A percentile compares a stretch with the other conserved stretches of the same genome.
These are phyloP conservation scores for Selenia dentaria DNA, from an alignment of 2,888 invertebrate species.

Conservation along the genomic window DNA sequence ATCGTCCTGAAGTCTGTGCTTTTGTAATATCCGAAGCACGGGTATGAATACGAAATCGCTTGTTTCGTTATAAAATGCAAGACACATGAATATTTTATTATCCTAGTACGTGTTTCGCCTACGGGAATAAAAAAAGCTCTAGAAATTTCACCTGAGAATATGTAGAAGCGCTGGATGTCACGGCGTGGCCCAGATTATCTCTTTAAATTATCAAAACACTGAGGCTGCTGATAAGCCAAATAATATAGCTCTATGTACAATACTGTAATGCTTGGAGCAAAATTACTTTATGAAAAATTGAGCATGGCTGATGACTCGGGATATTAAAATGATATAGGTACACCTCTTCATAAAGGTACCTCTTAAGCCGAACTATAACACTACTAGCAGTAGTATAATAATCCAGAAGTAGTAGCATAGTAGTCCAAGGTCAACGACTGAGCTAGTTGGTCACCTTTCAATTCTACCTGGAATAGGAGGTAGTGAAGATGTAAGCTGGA, in stretches of 20 bases:
- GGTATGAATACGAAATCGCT: slow-evolving; percentile 26
- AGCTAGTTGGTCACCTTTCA: no score
- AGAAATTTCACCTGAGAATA: slow-evolving; percentile 28
- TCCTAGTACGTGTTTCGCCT: slow-evolving; percentile 45
- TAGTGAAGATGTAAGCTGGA: no score
- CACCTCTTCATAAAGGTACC: no score
- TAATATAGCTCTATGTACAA: background rate
- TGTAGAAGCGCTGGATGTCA: slow-evolving; percentile 14
- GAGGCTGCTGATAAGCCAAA: background rate
- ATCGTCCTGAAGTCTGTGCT: no score
- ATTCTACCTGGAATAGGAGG: no score
- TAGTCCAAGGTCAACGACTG: no score
- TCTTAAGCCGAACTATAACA: no score
- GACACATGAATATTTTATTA: slow-evolving; percentile 48
- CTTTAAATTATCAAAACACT: no score
- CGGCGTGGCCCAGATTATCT: no score
- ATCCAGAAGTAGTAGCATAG: no score
- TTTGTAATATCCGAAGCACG: slow-evolving; percentile 19
- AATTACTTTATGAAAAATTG: slow-evolving; percentile 1
- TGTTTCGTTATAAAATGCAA: slow-evolving; percentile 40
- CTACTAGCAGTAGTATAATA: no score
- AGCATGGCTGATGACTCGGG: slow-evolving; percentile 1
- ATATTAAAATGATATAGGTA: no score
- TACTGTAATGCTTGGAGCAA: background rate
- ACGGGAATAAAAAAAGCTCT: slow-evolving; percentile 24